A percentile compares a stretch with the other conserved stretches of the same genome.
Evolutionary conservation across 1,140 invertebrate genomes (phyloP).

Genomic region (Eriosoma lanigerum): DNA sequence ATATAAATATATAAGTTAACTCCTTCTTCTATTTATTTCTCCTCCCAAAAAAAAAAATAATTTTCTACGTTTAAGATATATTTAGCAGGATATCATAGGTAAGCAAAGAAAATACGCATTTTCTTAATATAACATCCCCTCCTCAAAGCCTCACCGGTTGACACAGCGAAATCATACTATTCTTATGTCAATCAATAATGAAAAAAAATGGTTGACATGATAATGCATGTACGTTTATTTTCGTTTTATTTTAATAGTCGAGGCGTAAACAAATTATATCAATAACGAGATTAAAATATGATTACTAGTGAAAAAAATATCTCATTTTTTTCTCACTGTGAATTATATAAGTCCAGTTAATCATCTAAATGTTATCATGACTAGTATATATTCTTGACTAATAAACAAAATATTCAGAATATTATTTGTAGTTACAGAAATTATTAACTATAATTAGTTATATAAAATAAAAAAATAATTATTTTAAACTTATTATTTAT

Average conservation of each 20-base stretch:
- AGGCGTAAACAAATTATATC: conserved; percentile 11
- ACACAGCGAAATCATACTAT: background rate
- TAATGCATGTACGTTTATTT: conserved; percentile 16
- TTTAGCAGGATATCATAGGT: background rate
- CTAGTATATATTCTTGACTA: too few relatives aligned
- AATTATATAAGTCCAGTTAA: background rate
- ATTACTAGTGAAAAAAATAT: background rate
- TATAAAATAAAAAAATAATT: too few relatives aligned
- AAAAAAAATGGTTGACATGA: conserved; percentile 29
- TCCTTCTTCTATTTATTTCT: background rate
- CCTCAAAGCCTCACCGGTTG: background rate
- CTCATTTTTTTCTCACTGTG: background rate
- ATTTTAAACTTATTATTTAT: too few relatives aligned
- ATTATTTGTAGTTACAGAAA: too few relatives aligned
- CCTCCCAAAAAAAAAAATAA: background rate
- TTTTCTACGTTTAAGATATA: background rate
- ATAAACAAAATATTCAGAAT: too few relatives aligned
- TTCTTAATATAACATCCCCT: background rate
- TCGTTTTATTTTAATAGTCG: conserved; percentile 11
- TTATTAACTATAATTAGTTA: too few relatives aligned
- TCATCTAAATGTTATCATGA: background rate
- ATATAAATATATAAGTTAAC: background rate
- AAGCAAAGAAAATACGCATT: background rate
- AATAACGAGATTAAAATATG: conserved; percentile 18
- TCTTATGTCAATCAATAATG: conserved; percentile 28